Evolutionary conservation across 2,797 vertebrate genomes (phyloP).

Genomic region (Babyrousa celebensis): DNA sequence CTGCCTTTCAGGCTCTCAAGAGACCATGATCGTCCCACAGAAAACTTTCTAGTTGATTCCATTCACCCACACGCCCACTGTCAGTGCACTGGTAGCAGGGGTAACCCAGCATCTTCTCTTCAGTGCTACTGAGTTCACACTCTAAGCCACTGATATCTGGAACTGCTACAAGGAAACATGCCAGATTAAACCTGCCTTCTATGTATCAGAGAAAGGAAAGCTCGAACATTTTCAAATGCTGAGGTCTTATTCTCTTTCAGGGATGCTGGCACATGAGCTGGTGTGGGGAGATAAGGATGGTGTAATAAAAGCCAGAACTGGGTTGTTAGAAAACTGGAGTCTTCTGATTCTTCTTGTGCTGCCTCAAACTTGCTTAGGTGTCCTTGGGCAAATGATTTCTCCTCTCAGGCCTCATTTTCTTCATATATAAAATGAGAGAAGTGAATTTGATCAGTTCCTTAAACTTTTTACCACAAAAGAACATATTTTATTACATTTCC

Average conservation of each 20-base stretch:
- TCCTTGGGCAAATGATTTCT: slow-evolving; percentile 31
- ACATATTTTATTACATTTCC: slow-evolving; percentile 38
- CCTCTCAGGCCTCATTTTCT: slow-evolving; percentile 16
- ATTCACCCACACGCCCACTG: not conserved
- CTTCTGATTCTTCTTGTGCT: slow-evolving; percentile 45
- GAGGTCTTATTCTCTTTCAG: not conserved
- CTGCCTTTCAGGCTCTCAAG: slow-evolving; percentile 36
- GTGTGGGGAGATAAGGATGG: accelerated
- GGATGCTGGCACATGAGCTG: not conserved
- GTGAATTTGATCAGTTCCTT: slow-evolving; percentile 10
- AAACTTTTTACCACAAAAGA: slow-evolving; percentile 56
- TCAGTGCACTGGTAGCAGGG: not conserved
- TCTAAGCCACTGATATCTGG: not conserved
- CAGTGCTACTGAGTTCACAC: not conserved
- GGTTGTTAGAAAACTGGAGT: slow-evolving; percentile 31
- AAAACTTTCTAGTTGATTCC: not conserved
- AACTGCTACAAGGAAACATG: slow-evolving; percentile 35
- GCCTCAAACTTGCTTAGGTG: slow-evolving; percentile 13
- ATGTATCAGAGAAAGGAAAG: slow-evolving; percentile 51
- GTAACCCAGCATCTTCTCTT: not conserved
- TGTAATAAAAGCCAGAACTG: slow-evolving; percentile 14
- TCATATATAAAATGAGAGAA: slow-evolving; percentile 10
- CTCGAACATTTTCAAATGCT: not conserved
- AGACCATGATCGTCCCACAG: not conserved
- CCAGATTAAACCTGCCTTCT: slow-evolving; percentile 33